Base-by-base conservation (phyloP, 2,888 invertebrate genomes). In the Epirrita christyi region DNA sequence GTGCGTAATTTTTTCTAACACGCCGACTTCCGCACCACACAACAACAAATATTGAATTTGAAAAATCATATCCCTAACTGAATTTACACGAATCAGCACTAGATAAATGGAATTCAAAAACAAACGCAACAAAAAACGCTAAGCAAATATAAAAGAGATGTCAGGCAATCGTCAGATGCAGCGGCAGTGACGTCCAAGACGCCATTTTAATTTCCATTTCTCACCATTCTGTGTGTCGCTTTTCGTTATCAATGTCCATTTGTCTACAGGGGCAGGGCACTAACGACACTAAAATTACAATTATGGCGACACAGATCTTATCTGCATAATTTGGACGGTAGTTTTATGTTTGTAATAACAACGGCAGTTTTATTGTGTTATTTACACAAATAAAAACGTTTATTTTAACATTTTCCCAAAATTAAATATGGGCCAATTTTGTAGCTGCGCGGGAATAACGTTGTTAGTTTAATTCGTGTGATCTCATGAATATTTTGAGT, bases 361-460 rank as follows among this genome's bases (percentile, higher is more conserved):
- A 71, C 76, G 76, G 75, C 82, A 78, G 85, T 88, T 90, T 91
- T 90, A 91, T 91, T 92, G 91, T 91, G 90, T 89, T 91, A 91
- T 91, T 92, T 91, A 91, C 91, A 91, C 92, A 91, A 92, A 92
- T 92, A 90, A 92, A 92, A 91, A 88, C 91, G 90, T 91, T 91
- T 92, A 92, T 92, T 90, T 91, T 85, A 82, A 91, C 89, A 91
- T 92, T 92, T 91, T 91, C 91, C 90, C 88, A 90, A 92, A 89
- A 91, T 91, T 92, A 91, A 91, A 90, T 91, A 92, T 85, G 87
- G 85, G 76, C 88, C 82, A 91, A 89, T 91, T 90, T 84, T 71
- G 72, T 75, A 72, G 77, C 32, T 34, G 58, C 46, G 52, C 78
- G 80, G 81, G 83, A 80, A 86, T 89, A 83, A 84, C 82, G 77